Evolutionary conservation across 2,888 invertebrate genomes (phyloP).

Genomic region (Hipparchia semele): DNA sequence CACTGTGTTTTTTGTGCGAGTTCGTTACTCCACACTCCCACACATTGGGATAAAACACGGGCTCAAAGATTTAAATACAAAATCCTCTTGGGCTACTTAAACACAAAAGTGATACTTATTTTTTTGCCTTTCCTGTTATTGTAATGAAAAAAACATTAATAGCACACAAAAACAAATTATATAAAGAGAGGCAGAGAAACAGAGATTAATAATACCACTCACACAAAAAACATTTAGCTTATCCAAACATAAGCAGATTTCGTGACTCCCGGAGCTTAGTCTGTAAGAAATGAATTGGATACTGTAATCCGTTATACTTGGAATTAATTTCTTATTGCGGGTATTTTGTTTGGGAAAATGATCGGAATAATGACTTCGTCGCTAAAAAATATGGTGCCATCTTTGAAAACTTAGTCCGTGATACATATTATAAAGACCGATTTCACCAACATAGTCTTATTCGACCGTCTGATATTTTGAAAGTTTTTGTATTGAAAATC

Average conservation of each 20-base stretch:
- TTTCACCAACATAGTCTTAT: too few species aligned
- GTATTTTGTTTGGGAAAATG: constrained; percentile 47
- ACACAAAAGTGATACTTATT: too few species aligned
- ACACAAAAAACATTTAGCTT: constrained; percentile 31
- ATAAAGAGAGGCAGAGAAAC: not conserved
- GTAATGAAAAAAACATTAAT: too few species aligned
- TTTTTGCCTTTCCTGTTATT: too few species aligned
- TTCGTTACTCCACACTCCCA: too few species aligned
- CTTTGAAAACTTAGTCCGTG: not conserved
- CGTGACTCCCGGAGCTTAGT: constrained; percentile 46
- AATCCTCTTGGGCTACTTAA: too few species aligned
- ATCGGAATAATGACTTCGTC: constrained; percentile 23
- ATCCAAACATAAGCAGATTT: constrained; percentile 43
- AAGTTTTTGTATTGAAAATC: too few species aligned
- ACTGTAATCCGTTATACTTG: constrained; percentile 51
- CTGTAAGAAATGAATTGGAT: constrained; percentile 63
- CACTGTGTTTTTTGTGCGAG: too few species aligned
- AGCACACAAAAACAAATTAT: not conserved
- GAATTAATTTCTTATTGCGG: constrained; percentile 62
- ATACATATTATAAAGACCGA: too few species aligned
- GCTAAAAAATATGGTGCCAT: constrained; percentile 5
- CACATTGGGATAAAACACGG: too few species aligned
- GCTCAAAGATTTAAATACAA: too few species aligned
- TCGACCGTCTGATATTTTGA: too few species aligned
- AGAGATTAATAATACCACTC: not conserved